A percentile compares a stretch with the other conserved stretches of the same genome.
Evolutionary conservation across 2,113 vertebrate genomes (phyloP).

Genomic region (Leiothrix lutea): DNA sequence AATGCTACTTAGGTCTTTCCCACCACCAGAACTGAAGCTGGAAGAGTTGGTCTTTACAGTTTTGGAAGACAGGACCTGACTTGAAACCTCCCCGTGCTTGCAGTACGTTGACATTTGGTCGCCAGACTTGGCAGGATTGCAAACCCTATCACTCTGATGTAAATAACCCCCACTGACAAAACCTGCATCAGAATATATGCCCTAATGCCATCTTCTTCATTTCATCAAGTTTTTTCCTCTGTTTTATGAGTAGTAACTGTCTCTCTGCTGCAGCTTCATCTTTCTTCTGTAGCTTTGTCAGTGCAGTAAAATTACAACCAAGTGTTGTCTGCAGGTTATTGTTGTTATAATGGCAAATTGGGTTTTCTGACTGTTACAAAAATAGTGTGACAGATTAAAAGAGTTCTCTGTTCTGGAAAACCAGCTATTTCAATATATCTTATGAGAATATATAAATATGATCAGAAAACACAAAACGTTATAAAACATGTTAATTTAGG

Average conservation of each 20-base stretch:
- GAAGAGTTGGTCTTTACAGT: neutral
- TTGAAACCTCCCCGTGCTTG: accelerated
- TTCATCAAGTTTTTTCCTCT: neutral
- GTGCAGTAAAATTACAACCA: neutral
- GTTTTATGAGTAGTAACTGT: neutral
- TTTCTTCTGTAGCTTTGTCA: neutral
- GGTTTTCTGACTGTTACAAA: neutral
- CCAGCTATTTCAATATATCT: neutral
- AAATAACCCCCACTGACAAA: neutral
- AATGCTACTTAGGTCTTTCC: neutral
- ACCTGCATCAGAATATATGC: neutral
- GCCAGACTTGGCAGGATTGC: neutral
- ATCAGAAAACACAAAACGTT: neutral
- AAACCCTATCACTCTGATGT: neutral
- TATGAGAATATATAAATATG: neutral
- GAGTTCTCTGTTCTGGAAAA: neutral
- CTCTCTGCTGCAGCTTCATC: neutral
- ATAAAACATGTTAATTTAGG: neutral
- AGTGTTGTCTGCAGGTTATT: neutral
- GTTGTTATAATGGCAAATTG: neutral
- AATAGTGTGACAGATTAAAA: neutral
- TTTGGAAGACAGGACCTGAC: neutral
- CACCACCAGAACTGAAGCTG: neutral
- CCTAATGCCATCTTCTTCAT: neutral
- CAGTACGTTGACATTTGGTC: neutral